Base-by-base conservation (phyloP, 2,113 vertebrate genomes). In the Glareola pratincola region DNA sequence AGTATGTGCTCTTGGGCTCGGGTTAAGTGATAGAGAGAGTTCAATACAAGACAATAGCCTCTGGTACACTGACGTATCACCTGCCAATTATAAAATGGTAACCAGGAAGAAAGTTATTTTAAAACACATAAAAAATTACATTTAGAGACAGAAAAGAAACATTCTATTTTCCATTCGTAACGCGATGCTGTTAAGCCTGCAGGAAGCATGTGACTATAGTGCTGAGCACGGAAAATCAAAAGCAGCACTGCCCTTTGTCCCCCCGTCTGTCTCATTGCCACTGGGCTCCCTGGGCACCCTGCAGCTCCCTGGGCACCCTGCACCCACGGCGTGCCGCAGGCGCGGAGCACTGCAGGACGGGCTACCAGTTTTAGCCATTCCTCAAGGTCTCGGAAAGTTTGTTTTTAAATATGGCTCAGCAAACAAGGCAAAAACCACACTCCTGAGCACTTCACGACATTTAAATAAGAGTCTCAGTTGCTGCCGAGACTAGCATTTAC, bases 31-130 rank as follows among this genome's bases (percentile, higher is more conserved):
- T 73, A 85, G 72, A 79, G 92, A 85, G 93, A 64, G 94, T 89
- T 98, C 85, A 96, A 88, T 59, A 74, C 37, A 96, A 88, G 90
- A 53, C 95, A 97, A 34, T 57, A 83, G 85, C 74, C 83, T 66
- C 66, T 80, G 30, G 30, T 73, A 47, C 92, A 57, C 77, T 71
- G 88, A 82, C 17, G 8, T 95, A 75, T 30, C 34, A 45, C 76
- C 69, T 68, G 69, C 53, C 32, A 41, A 26, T 41, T 82, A 36
- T 20, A 47, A 77, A 77, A 14, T 3, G 5, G 39, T 60, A 67
- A 76, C 60, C 68, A 91, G 92, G 76, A 68, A 95, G 39, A n/a
- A 91, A 75, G 29, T 32, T 34, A 45, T 16, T 89, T 59, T 57
- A 59, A 92, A 85, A 37, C 41, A 30, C 5, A 41, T 45, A 6